phyloP scores from a whole-genome alignment of 2,113 vertebrate genomes.

The Aspidoscelis tigris region DNA sequence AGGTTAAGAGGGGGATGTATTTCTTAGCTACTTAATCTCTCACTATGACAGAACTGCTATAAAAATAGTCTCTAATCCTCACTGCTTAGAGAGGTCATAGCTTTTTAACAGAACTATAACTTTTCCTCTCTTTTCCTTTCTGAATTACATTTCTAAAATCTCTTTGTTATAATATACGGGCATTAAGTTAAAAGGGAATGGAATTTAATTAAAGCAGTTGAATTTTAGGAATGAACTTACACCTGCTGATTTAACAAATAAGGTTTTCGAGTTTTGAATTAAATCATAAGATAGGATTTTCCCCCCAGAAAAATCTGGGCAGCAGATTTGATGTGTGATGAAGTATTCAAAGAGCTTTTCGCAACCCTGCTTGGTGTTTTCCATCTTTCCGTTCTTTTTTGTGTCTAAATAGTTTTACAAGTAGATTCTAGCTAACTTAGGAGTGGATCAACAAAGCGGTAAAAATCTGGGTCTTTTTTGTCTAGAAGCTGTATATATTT shows the following conservation, averaged over 20 bases:
- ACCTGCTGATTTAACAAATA: constrained; percentile 53
- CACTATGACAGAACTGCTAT: constrained; percentile 24
- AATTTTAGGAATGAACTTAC: constrained; percentile 44
- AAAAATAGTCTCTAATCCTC: constrained; percentile 30
- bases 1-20: constrained; percentile 25
- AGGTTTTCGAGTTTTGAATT: constrained; percentile 50
- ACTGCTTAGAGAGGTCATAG: constrained; percentile 19
- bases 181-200: constrained; percentile 39
- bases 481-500: constrained; percentile 41
- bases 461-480: constrained; percentile 55
- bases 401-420: constrained; percentile 61
- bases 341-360: constrained; percentile 58
- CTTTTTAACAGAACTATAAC: constrained; percentile 36
- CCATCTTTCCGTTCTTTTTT: constrained; percentile 40
- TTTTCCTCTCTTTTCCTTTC: not conserved
- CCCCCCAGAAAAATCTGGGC: constrained; percentile 51
- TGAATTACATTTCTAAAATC: constrained; percentile 14
- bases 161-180: constrained; percentile 53
- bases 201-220: constrained; percentile 46
- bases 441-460: constrained; percentile 41
- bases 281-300: constrained; percentile 60
- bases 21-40: constrained; percentile 1
- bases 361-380: constrained; percentile 51
- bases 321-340: constrained; percentile 38
- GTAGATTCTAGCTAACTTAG: constrained; percentile 56